Evolutionary conservation across 53 echinoderm and acorn worm genomes (phyloP).

Genomic region (Paracentrotus lividus): DNA sequence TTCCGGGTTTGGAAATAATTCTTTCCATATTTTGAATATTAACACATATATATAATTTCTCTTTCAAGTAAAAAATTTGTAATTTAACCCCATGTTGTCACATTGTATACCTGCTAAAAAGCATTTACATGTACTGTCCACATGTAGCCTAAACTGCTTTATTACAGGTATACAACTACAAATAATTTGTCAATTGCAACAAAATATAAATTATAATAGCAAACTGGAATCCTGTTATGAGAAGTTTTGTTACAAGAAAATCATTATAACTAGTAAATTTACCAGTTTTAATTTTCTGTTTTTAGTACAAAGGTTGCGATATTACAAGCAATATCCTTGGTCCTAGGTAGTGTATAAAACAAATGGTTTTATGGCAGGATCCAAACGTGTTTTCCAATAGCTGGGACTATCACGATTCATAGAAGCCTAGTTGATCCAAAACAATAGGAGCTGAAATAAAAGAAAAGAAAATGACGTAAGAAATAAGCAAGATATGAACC

Average conservation of each 20-base stretch:
- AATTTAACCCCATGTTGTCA: not conserved
- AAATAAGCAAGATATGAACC: not conserved
- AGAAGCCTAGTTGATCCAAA: conserved; percentile 60
- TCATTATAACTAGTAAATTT: not conserved
- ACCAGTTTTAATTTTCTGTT: not conserved
- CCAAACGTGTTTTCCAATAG: not conserved
- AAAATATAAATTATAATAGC: not conserved
- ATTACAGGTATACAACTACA: not conserved
- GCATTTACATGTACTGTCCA: not conserved
- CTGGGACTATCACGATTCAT: conserved; percentile 20
- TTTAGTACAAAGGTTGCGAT: too few species aligned
- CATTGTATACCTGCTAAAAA: not conserved
- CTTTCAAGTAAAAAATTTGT: not conserved
- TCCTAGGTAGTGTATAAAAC: too few species aligned
- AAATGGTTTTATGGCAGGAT: too few species aligned
- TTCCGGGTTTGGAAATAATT: not conserved
- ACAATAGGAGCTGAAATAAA: conserved; percentile 50
- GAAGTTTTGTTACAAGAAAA: not conserved
- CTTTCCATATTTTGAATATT: not conserved
- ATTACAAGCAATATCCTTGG: too few species aligned
- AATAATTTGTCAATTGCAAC: not conserved
- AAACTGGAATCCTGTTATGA: not conserved
- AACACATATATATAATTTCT: not conserved
- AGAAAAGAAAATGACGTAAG: not conserved
- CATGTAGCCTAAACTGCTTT: not conserved